A percentile compares a stretch with the other conserved stretches of the same genome.
phyloP scores from a whole-genome alignment of 2,797 vertebrate species.

The Rhynchotus rufescens region DNA sequence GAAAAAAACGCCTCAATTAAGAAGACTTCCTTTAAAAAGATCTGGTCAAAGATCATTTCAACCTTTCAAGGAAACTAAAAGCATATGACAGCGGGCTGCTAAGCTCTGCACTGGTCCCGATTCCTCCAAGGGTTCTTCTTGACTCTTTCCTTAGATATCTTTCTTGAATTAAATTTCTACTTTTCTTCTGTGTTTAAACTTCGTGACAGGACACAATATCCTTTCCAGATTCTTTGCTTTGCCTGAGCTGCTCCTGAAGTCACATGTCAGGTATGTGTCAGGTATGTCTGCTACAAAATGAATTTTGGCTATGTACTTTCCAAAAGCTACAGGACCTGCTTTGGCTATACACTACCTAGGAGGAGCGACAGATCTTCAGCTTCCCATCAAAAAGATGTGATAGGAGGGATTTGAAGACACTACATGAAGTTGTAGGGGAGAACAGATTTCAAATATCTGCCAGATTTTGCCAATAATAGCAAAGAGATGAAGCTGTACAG shows the following conservation, averaged over 20 bases:
- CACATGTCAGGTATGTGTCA: not conserved
- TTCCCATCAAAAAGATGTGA: not conserved
- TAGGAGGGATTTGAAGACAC: not conserved
- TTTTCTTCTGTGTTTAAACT: not conserved
- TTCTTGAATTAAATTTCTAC: not conserved
- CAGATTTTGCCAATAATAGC: not conserved
- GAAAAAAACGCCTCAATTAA: constrained; percentile 21
- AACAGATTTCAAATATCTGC: not conserved
- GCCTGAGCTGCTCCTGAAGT: not conserved
- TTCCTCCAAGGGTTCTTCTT: not conserved
- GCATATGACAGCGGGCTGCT: not conserved
- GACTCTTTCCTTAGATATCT: not conserved
- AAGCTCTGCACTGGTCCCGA: not conserved
- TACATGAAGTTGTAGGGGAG: not conserved
- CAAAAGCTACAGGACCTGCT: not conserved
- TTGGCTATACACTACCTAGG: not conserved
- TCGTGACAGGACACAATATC: not conserved
- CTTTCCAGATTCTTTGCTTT: not conserved
- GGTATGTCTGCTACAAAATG: not conserved
- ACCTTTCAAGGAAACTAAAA: not conserved
- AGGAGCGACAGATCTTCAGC: not conserved
- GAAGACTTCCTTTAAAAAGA: not conserved
- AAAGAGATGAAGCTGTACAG: not conserved
- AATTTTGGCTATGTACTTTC: not conserved
- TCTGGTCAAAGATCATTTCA: constrained; percentile 2